phyloP scores from a whole-genome alignment of 2,888 invertebrate genomes.

The Lochmaea capreae region DNA sequence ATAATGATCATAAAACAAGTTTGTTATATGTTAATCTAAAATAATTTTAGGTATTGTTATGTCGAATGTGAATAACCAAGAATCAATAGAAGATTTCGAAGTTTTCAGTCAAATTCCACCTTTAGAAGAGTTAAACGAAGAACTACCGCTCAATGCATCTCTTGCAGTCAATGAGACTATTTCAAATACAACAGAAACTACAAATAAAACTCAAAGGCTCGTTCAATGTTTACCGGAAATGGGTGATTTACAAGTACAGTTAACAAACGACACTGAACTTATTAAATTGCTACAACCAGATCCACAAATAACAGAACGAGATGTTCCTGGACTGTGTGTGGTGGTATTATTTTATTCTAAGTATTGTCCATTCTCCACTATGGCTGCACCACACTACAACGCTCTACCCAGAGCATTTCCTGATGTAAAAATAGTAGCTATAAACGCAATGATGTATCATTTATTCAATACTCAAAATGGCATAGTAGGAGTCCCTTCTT shows the following conservation, averaged over 20 bases:
- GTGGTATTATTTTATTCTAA: conserved; percentile 90
- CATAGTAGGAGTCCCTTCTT: conserved; percentile 89
- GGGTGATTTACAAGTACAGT: conserved; percentile 65
- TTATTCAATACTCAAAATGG: conserved; percentile 92
- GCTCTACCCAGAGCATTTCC: conserved; percentile 89
- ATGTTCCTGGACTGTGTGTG: conserved; percentile 75
- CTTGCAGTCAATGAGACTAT: conserved; percentile 1
- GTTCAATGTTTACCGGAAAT: conserved; percentile 58
- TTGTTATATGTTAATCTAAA: not conserved
- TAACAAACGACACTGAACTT: conserved; percentile 79
- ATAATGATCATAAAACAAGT: not conserved
- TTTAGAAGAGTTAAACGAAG: conserved; percentile 3
- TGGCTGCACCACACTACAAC: conserved; percentile 91
- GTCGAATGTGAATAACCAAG: not conserved
- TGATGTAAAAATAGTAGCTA: conserved; percentile 86
- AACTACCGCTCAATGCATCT: not conserved
- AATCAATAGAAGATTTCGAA: not conserved
- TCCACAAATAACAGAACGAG: conserved; percentile 71
- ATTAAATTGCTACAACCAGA: conserved; percentile 74
- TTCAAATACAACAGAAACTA: conserved; percentile 9
- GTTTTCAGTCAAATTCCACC: not conserved
- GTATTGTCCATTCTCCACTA: conserved; percentile 90
- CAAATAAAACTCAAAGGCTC: conserved; percentile 56
- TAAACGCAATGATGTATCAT: conserved; percentile 87
- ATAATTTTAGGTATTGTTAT: conserved; percentile 1